Evolutionary conservation across 1,140 invertebrate species (phyloP).

Genomic region (Theocolax elegans): DNA sequence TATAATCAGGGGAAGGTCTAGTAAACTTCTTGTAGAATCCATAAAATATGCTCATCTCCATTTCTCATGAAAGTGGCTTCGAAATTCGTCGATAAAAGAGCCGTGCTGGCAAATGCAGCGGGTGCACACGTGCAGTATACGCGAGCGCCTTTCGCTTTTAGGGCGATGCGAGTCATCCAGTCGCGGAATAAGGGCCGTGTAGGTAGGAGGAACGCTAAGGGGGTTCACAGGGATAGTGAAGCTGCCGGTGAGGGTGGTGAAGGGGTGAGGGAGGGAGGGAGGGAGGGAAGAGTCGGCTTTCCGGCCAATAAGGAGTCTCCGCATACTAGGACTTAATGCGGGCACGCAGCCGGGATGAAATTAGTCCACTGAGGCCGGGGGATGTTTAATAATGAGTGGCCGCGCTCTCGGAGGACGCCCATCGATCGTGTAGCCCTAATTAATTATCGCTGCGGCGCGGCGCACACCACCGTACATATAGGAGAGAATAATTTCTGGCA

Average conservation of each 20-base stretch:
- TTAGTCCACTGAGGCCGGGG: slow-evolving; percentile 50
- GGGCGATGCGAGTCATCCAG: too few species aligned
- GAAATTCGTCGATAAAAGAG: too few species aligned
- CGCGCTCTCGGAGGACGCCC: slow-evolving; percentile 46
- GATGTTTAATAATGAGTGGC: slow-evolving; percentile 58
- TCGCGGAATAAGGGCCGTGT: background rate
- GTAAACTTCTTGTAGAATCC: background rate
- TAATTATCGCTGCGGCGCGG: slow-evolving; percentile 50
- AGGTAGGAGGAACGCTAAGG: too few species aligned
- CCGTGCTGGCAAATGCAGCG: too few species aligned
- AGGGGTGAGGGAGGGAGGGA: too few species aligned
- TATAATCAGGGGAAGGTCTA: too few species aligned
- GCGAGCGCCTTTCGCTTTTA: too few species aligned
- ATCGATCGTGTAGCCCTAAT: slow-evolving; percentile 56
- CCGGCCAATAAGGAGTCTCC: slow-evolving; percentile 8
- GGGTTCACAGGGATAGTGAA: too few species aligned
- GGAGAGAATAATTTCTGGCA: slow-evolving; percentile 34
- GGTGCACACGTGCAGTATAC: too few species aligned
- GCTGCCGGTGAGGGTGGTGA: too few species aligned
- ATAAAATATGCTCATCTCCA: background rate
- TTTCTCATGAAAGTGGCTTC: background rate
- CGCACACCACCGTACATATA: background rate
- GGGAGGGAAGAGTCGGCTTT: background rate
- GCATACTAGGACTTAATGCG: slow-evolving; percentile 24
- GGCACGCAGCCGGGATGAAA: slow-evolving; percentile 30